Evolutionary conservation across 2,888 invertebrate genomes (phyloP), one percentile per base, ranked within the genome.

Genomic region (Plagiodera versicolora): DNA sequence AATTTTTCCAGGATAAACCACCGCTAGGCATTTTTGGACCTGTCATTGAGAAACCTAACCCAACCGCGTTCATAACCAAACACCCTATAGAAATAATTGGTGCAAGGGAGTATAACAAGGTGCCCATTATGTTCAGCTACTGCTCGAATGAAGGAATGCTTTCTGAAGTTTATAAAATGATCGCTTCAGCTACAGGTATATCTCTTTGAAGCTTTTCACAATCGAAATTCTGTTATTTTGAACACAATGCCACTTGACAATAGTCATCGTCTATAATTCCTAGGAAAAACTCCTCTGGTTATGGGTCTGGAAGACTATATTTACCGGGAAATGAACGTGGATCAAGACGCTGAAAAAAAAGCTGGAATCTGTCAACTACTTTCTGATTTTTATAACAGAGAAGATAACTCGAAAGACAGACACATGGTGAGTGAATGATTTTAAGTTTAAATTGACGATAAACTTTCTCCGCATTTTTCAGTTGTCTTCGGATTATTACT

Each of bases 91-190:
- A 69, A 6, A 50, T 69, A 6, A 60, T 72, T 0, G 46, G 14
- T 14, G 52, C 61, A 10, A 69, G 70, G 11, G 59, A 68, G n/a
- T 70, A 67, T 45, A 67, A 67, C 18, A 50, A 67, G 24, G 71
- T 72, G 4, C 72, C 72, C 3, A 61, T 69, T 19, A 60, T 72
- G 5, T 54, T 64, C 11, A 61, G 63, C 1, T 60, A 63, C 19
- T 51, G 14, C 49, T 45, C 50, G 1, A 53, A 53, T 1, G 62
- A 62, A 24, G 53, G 58, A 16, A 14, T 61, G 8, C 18, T 54
- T 6, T 49, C 52, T 20, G 24, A 11, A 2, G 2, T 30, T 1
- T n/a, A 19, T 4, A 16, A 56, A 6, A n/a, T 8, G 19, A 6
- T 46, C 14, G 52, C 35, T 14, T 39, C 2, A 32, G 32, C 32